phyloP scores from a whole-genome alignment of 2,888 invertebrate species.

The Polyommatus icarus region DNA sequence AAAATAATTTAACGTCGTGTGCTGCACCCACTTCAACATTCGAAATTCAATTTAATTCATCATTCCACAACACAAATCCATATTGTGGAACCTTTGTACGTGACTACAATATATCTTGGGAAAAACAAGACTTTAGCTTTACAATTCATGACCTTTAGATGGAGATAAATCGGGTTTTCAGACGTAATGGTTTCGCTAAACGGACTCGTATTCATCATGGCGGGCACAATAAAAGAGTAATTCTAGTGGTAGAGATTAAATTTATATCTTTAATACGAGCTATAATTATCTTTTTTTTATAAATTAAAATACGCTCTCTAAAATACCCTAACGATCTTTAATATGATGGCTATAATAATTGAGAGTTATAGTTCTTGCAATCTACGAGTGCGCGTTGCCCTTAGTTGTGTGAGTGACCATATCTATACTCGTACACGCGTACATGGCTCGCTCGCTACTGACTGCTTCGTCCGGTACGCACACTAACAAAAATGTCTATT shows the following conservation, averaged over 20 bases:
- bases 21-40: not conserved
- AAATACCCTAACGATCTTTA: too few species aligned
- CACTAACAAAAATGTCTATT: too few species aligned
- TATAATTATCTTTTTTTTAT: too few species aligned
- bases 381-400: too few species aligned
- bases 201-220: not conserved
- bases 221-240: not conserved
- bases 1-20: not conserved
- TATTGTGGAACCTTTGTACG: not conserved
- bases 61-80: not conserved
- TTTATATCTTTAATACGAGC: too few species aligned
- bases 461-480: too few species aligned
- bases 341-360: too few species aligned
- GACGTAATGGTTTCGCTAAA: constrained; percentile 10
- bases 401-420: too few species aligned
- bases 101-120: not conserved
- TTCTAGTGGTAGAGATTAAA: not conserved
- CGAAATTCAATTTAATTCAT: not conserved
- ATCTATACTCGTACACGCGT: too few species aligned
- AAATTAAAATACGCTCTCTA: too few species aligned
- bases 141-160: constrained; percentile 9
- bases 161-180: not conserved
- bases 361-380: too few species aligned
- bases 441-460: too few species aligned
- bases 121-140: constrained; percentile 6